phyloP scores from a whole-genome alignment of 2,797 vertebrate genomes.

The Octomys mimax region DNA sequence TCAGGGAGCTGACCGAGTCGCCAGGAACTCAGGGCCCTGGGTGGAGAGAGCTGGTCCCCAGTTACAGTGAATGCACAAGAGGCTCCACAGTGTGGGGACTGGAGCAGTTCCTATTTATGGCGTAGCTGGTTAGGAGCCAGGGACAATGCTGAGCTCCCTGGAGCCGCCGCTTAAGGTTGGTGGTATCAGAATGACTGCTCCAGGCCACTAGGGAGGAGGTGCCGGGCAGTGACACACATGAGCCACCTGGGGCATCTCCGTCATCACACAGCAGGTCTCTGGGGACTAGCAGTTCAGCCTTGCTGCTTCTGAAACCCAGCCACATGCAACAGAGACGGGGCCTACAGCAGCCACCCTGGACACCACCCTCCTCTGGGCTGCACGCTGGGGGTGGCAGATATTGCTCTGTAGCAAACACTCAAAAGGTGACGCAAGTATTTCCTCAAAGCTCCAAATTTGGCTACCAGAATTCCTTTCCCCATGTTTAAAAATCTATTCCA shows the following conservation, averaged over 20 bases:
- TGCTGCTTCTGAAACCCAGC: background rate
- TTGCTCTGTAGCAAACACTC: background rate
- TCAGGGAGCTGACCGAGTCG: background rate
- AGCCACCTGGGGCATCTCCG: background rate
- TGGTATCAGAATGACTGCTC: background rate
- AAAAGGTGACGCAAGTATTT: slow-evolving; percentile 5
- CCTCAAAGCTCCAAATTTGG: slow-evolving; percentile 8
- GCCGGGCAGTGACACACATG: background rate
- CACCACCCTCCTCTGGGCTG: background rate
- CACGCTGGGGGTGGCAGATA: background rate
- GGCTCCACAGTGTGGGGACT: no score
- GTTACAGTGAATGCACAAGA: background rate
- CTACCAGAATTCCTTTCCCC: background rate
- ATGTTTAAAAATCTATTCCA: slow-evolving; percentile 22
- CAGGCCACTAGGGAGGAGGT: background rate
- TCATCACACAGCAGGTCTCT: background rate
- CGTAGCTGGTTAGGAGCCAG: background rate
- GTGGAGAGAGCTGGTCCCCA: background rate
- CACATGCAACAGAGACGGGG: background rate
- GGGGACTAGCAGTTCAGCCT: background rate
- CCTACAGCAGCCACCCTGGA: no score
- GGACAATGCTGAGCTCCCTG: background rate
- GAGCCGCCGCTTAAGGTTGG: background rate
- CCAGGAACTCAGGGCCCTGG: background rate
- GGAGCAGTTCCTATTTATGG: no score